Evolutionary conservation across 2,113 vertebrate genomes (phyloP).

Genomic region (Oryzias javanicus): DNA sequence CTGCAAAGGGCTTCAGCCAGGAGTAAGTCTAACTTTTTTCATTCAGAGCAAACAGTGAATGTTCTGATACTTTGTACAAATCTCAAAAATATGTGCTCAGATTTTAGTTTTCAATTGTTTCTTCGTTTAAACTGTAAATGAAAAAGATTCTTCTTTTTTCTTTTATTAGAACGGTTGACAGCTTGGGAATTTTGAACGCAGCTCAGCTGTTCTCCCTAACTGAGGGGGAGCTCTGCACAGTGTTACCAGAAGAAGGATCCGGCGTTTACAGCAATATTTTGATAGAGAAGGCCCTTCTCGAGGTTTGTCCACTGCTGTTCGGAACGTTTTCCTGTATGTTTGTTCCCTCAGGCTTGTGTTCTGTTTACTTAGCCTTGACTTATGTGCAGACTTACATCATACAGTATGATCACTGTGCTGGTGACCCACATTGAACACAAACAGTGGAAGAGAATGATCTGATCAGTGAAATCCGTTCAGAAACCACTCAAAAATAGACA

Average conservation of each 20-base stretch:
- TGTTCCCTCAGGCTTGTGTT: neutral
- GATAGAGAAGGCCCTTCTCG: constrained; percentile 80
- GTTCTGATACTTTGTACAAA: neutral
- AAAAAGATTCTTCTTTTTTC: neutral
- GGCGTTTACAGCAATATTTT: constrained; percentile 82
- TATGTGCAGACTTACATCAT: constrained; percentile 18
- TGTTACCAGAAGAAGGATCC: constrained; percentile 69
- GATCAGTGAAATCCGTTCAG: neutral
- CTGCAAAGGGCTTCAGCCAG: constrained; percentile 78
- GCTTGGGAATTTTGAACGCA: constrained; percentile 69
- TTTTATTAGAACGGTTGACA: constrained; percentile 64
- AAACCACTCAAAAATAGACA: too few species aligned
- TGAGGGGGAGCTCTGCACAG: constrained; percentile 69
- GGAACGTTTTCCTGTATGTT: constrained; percentile 1
- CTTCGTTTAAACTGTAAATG: neutral
- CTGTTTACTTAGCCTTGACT: constrained; percentile 55
- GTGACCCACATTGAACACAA: constrained; percentile 20
- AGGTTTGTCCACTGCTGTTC: constrained; percentile 63
- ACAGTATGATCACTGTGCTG: constrained; percentile 4
- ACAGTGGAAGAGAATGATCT: neutral
- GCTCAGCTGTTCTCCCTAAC: constrained; percentile 77
- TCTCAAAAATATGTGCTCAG: neutral
- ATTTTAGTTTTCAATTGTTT: neutral
- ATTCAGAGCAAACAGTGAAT: neutral
- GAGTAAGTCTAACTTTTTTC: constrained; percentile 57